Evolutionary conservation across 1,140 invertebrate genomes (phyloP).

Genomic region (Orius insidiosus): DNA sequence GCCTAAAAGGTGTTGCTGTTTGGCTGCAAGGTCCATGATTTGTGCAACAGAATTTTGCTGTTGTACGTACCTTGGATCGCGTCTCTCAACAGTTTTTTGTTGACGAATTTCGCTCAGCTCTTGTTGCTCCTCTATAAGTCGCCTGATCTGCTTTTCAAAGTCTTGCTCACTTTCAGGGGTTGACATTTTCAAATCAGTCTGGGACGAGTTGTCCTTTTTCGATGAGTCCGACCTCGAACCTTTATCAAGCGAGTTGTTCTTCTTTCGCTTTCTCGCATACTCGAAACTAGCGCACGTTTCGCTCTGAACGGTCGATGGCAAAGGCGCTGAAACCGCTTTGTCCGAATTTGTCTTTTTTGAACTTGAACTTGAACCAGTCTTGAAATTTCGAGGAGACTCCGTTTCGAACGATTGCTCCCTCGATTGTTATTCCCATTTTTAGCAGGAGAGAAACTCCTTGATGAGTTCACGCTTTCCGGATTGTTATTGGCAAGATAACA

Average conservation of each 20-base stretch:
- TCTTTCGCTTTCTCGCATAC: constrained; percentile 24
- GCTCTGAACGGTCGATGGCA: constrained; percentile 22
- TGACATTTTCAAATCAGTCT: constrained; percentile 32
- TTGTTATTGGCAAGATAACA: constrained; percentile 24
- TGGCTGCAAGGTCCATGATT: constrained; percentile 14
- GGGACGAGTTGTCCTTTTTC: constrained; percentile 40
- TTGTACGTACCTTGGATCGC: constrained; percentile 14
- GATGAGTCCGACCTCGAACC: constrained; percentile 23
- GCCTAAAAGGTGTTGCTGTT: constrained; percentile 17
- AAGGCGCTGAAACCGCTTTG: constrained; percentile 18
- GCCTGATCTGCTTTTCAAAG: constrained; percentile 37
- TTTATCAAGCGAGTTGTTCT: constrained; percentile 24
- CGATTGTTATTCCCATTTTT: constrained; percentile 19
- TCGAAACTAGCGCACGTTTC: constrained; percentile 46
- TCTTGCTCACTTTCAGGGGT: constrained; percentile 13
- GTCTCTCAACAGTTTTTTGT: neutral
- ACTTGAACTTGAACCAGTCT: constrained; percentile 13
- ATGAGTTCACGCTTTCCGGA: constrained; percentile 15
- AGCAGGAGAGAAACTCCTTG: constrained; percentile 20
- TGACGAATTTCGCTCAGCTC: constrained; percentile 27
- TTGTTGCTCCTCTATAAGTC: constrained; percentile 50
- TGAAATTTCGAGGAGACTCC: constrained; percentile 14
- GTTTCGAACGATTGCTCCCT: constrained; percentile 14
- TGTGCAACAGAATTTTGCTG: constrained; percentile 9
- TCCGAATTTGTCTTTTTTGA: constrained; percentile 14